Conservation (phyloP, 2,113 vertebrate genomes). For the Seriola rivoliana region DNA sequence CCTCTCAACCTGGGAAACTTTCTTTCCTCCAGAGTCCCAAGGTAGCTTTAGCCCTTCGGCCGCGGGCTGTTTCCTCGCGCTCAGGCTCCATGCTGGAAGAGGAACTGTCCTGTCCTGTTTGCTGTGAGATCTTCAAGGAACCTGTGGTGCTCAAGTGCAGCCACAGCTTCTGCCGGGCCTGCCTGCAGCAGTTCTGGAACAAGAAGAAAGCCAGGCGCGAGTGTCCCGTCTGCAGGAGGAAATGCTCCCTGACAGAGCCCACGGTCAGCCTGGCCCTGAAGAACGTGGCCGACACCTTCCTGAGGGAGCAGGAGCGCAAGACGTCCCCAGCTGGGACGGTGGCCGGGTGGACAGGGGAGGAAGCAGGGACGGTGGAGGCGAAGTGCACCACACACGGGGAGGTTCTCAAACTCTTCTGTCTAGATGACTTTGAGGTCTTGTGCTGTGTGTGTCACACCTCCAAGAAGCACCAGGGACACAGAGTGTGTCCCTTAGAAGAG, state of each 20-base stretch:
- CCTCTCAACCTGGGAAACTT: slow-evolving; percentile 81
- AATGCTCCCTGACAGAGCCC: slow-evolving; percentile 82
- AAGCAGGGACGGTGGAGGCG: slow-evolving; percentile 29
- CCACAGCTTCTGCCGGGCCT: slow-evolving; percentile 87
- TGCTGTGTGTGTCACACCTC: slow-evolving; percentile 87
- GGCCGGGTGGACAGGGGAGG: neutral
- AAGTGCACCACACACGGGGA: slow-evolving; percentile 81
- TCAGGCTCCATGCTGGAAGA: slow-evolving; percentile 81
- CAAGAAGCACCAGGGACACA: slow-evolving; percentile 84
- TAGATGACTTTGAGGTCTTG: slow-evolving; percentile 81
- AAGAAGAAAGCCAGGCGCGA: slow-evolving; percentile 80
- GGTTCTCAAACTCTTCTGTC: slow-evolving; percentile 85
- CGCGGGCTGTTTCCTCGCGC: slow-evolving; percentile 75
- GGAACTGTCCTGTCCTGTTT: slow-evolving; percentile 85
- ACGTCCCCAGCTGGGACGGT: neutral
- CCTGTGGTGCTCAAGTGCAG: slow-evolving; percentile 88
- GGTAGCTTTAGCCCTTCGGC: slow-evolving; percentile 50
- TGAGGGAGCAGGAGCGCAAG: slow-evolving; percentile 72
- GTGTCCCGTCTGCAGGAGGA: slow-evolving; percentile 84
- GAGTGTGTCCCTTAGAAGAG: slow-evolving; percentile 84
- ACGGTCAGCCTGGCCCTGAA: slow-evolving; percentile 84
- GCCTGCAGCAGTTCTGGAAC: slow-evolving; percentile 85
- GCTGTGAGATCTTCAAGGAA: slow-evolving; percentile 86
- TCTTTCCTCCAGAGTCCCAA: slow-evolving; percentile 73
- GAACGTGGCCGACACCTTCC: slow-evolving; percentile 83